Conservation (phyloP, 2,888 invertebrate species). For the Lithophane socia region DNA sequence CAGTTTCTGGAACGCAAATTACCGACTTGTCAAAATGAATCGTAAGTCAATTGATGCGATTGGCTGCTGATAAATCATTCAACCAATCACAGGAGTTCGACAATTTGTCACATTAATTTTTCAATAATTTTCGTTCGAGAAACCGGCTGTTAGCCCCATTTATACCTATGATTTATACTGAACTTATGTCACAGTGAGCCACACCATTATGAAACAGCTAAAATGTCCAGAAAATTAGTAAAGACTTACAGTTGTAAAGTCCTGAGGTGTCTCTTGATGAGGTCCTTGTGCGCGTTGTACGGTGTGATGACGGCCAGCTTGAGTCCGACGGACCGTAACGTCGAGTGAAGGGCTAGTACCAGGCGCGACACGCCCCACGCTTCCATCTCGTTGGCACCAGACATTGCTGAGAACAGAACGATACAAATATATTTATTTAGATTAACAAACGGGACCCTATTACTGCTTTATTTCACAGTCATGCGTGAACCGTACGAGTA, state of each 20-base stretch:
- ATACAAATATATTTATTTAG: too few relatives aligned
- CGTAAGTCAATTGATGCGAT: neutral
- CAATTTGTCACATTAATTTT: neutral
- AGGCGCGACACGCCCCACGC: slow-evolving; percentile 85
- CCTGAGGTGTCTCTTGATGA: slow-evolving; percentile 78
- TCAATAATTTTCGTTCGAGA: neutral
- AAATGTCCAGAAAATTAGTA: neutral
- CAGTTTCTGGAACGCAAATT: neutral
- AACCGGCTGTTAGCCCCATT: neutral
- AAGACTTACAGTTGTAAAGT: slow-evolving; percentile 71
- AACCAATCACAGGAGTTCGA: too few relatives aligned
- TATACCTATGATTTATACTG: too few relatives aligned
- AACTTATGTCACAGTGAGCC: neutral
- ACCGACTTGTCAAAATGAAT: neutral
- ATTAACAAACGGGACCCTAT: too few relatives aligned
- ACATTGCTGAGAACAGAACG: slow-evolving; percentile 66
- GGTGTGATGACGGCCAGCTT: slow-evolving; percentile 86
- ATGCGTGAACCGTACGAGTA: too few relatives aligned
- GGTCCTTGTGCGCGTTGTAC: slow-evolving; percentile 85
- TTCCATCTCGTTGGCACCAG: slow-evolving; percentile 84
- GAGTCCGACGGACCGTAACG: slow-evolving; percentile 65
- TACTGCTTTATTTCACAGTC: too few relatives aligned
- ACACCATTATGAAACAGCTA: neutral
- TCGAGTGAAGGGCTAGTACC: slow-evolving; percentile 71
- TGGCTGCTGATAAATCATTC: neutral